Percentiles rank a stretch among this genome's conserved stretches.
These are phyloP conservation scores for Ochropleura leucogaster DNA, from an alignment of 2,888 invertebrate species.

Conservation along the genomic window DNA sequence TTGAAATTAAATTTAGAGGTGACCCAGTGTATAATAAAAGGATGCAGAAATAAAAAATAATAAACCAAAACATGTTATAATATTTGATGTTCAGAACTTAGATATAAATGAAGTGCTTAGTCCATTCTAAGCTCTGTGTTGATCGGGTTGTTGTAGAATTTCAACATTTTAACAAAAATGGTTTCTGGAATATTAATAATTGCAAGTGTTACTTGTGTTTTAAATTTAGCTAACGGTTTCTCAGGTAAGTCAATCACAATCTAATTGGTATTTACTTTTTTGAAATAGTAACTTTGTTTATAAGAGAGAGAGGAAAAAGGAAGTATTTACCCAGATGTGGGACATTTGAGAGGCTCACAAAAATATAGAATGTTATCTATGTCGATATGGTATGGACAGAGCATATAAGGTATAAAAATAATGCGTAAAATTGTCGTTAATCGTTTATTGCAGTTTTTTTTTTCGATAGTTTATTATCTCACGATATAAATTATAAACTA, in stretches of 20 bases:
- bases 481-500: neutral
- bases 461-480: neutral
- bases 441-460: neutral
- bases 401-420: neutral
- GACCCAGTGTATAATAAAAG: neutral
- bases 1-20: neutral
- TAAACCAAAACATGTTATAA: neutral
- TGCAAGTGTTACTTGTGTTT: conserved; percentile 7
- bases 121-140: conserved; percentile 3
- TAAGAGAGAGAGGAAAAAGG: too few species aligned
- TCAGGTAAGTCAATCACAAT: conserved; percentile 26
- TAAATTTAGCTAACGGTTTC: conserved; percentile 8
- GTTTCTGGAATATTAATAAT: conserved; percentile 29
- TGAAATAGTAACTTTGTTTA: neutral
- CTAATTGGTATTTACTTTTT: neutral
- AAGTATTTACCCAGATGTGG: too few species aligned
- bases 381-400: neutral
- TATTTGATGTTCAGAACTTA: too few species aligned
- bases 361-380: neutral
- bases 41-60: neutral
- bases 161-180: conserved; percentile 26
- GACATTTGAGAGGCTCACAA: too few species aligned
- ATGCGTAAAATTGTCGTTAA: neutral
- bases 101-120: conserved; percentile 26
- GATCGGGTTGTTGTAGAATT: neutral